Conservation (phyloP, 2,888 invertebrate species). For the Drosophila neonasuta region DNA sequence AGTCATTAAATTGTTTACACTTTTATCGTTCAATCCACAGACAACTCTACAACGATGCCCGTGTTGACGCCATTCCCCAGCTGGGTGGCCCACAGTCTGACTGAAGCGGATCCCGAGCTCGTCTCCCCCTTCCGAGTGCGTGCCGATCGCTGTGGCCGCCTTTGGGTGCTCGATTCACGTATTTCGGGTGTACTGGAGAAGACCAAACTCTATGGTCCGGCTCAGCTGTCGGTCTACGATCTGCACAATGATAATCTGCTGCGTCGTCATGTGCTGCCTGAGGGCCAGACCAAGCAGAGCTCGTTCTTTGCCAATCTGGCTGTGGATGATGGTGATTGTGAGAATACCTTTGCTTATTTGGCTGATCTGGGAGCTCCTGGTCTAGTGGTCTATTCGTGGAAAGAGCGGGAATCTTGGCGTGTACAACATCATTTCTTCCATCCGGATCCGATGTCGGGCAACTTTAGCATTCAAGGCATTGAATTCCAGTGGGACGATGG, state of each 20-base stretch:
- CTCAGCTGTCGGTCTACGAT: constrained; percentile 88
- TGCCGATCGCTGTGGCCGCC: constrained; percentile 89
- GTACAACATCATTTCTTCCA: constrained; percentile 88
- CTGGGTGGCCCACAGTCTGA: constrained; percentile 89
- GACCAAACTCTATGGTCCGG: constrained; percentile 83
- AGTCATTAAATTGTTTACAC: constrained; percentile 6
- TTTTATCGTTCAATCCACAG: constrained; percentile 81
- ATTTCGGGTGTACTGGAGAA: constrained; percentile 85
- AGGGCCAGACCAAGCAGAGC: constrained; percentile 85
- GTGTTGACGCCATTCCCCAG: constrained; percentile 89
- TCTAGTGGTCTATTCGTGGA: constrained; percentile 90
- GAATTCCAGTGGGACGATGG: constrained; percentile 90
- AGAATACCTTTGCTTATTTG: constrained; percentile 88
- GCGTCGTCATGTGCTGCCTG: constrained; percentile 86
- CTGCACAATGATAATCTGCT: constrained; percentile 87
- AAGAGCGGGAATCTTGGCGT: constrained; percentile 88
- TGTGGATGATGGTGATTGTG: constrained; percentile 89
- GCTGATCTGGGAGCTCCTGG: constrained; percentile 88
- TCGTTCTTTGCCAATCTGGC: constrained; percentile 90
- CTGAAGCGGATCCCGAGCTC: constrained; percentile 85
- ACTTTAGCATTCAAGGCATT: constrained; percentile 87
- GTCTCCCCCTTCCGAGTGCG: constrained; percentile 89
- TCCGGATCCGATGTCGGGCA: constrained; percentile 88
- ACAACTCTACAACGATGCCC: constrained; percentile 86
- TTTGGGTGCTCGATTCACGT: constrained; percentile 91